Evolutionary conservation across 2,113 vertebrate species (phyloP), one percentile per base, ranked within the genome.

Genomic region (Crotophaga sulcirostris): DNA sequence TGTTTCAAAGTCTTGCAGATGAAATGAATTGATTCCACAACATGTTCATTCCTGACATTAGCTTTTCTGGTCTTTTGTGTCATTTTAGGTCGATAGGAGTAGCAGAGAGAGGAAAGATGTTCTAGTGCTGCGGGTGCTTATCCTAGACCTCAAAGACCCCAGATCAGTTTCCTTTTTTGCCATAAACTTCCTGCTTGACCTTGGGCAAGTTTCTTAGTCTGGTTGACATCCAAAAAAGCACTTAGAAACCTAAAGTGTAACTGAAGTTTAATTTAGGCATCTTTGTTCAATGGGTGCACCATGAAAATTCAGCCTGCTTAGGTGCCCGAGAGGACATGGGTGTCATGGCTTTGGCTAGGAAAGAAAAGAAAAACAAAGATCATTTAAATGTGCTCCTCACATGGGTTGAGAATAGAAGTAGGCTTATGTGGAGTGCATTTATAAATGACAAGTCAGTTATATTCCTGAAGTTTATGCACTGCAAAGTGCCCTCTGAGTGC

Each of bases 211-310:
- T 72, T 87, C 62, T 75, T 38, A 12, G 14, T 60, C 81, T 97
- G 96, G 81, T 76, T 93, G 84, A 87, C 74, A 82, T 95, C 92
- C 93, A 96, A 95, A 96, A 96, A 91, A 87, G 42, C 90, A 94
- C 90, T 96, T 90, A 96, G 80, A 54, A 92, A 72, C 16, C 47
- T 72, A 47, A 87, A 93, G 26, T 52, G 90, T 93, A 96, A 91
- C 77, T 78, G 28, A 93, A 91, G 60, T 64, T 64, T 91, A 63
- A 70, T 78, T 91, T 94, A 87, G 33, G 63, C 0, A 1, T 75
- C 73, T 67, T 72, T 87, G 52, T 93, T 87, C 26, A 64, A 24
- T 12, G 24, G 84, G 9, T 15, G 34, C 16, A 89, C 38, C 60
- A n/a, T 6, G 11, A 89, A 73, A 87, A 68, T 42, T 78, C 38